phyloP scores from a whole-genome alignment of 2,113 vertebrate genomes.

The Rhinolophus ferrumequinum region DNA sequence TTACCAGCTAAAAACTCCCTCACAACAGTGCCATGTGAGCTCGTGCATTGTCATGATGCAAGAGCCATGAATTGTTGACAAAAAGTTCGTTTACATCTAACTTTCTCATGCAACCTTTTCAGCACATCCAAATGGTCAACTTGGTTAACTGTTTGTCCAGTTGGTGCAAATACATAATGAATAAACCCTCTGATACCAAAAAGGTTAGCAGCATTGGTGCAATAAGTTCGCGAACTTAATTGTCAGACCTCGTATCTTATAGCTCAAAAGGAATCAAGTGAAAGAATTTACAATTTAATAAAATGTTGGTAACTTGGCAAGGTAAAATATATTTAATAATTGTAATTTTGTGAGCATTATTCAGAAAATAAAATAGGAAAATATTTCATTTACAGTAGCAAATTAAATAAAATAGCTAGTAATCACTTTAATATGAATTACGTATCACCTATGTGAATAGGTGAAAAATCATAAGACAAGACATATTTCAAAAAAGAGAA shows the following conservation, averaged over 20 bases:
- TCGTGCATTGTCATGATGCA: too few species aligned
- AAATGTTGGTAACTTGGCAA: not conserved
- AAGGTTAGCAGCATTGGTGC: too few species aligned
- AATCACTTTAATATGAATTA: slow-evolving; percentile 30
- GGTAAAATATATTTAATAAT: not conserved
- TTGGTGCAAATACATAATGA: too few species aligned
- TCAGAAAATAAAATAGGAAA: not conserved
- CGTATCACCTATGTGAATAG: not conserved
- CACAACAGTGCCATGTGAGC: too few species aligned
- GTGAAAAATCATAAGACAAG: not conserved
- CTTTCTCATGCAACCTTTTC: too few species aligned
- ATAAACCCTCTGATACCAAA: too few species aligned
- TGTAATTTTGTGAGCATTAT: not conserved
- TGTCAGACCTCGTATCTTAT: not conserved
- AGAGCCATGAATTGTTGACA: too few species aligned
- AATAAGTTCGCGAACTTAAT: too few species aligned
- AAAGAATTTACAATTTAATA: not conserved
- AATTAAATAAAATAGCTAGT: not conserved
- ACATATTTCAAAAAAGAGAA: not conserved
- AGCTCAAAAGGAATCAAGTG: not conserved
- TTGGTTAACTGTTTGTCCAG: too few species aligned
- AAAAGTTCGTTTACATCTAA: too few species aligned
- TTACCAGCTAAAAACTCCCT: too few species aligned
- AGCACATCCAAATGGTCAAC: too few species aligned
- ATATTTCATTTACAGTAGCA: not conserved